A percentile compares a stretch with the other conserved stretches of the same genome.
Evolutionary conservation across 2,797 vertebrate genomes (phyloP).

Genomic region (Anas georgica): DNA sequence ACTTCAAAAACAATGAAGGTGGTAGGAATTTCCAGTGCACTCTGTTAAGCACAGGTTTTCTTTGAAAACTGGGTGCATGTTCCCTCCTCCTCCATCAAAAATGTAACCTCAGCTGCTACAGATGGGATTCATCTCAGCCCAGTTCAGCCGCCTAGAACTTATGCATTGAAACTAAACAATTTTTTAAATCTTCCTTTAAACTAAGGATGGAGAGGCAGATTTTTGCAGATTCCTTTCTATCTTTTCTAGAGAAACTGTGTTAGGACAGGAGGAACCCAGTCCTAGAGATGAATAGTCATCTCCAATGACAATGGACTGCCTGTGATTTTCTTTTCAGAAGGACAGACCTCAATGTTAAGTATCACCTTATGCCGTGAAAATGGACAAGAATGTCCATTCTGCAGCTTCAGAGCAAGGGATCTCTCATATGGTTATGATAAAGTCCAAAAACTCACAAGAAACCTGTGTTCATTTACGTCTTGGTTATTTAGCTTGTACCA

Average conservation of each 20-base stretch:
- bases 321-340: not conserved
- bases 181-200: constrained; percentile 8
- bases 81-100: not conserved
- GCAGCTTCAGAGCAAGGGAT: not conserved
- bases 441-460: not conserved
- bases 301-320: accelerated
- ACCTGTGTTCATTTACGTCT: not conserved
- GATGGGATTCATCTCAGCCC: not conserved
- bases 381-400: not conserved
- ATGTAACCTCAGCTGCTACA: not conserved
- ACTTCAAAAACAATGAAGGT: not conserved
- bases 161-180: not conserved
- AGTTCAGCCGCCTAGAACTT: not conserved
- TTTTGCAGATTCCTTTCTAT: not conserved
- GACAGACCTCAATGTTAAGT: not conserved
- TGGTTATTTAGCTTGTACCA: not conserved
- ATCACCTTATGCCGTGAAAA: not conserved
- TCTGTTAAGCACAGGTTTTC: not conserved
- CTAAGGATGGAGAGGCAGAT: not conserved
- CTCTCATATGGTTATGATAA: not conserved
- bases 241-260: not conserved
- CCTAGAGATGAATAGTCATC: not conserved
- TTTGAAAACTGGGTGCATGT: not conserved
- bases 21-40: not conserved
- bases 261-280: not conserved